Conservation (phyloP, 2,113 vertebrate species). For the Indicator indicator region DNA sequence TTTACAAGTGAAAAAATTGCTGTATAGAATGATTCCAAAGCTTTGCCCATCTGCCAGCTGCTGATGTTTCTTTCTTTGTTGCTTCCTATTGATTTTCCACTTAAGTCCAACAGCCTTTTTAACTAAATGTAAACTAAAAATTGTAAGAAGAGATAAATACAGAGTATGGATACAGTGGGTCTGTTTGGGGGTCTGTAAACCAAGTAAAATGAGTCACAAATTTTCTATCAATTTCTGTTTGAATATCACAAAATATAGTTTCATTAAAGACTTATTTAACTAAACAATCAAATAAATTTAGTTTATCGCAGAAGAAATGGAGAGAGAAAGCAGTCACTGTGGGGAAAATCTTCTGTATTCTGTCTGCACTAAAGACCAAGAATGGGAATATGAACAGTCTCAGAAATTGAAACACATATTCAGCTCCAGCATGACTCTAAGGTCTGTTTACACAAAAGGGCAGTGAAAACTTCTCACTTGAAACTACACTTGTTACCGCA, state of each 20-base stretch:
- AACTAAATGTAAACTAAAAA: not conserved
- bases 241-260: not conserved
- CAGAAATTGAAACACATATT: not conserved
- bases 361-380: not conserved
- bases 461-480: not conserved
- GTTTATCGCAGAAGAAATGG: not conserved
- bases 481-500: not conserved
- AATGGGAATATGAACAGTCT: not conserved
- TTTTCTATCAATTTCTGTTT: not conserved
- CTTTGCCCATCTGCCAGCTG: not conserved
- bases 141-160: not conserved
- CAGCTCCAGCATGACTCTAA: fast-evolving
- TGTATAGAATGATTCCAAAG: not conserved
- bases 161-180: not conserved
- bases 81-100: slow-evolving; percentile 34
- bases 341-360: not conserved
- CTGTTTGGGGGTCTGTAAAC: not conserved
- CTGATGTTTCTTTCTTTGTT: not conserved
- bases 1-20: not conserved
- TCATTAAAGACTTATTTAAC: not conserved
- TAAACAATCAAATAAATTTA: not conserved
- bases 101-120: not conserved
- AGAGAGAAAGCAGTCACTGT: not conserved
- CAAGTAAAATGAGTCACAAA: not conserved
- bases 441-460: not conserved